Evolutionary conservation across 53 echinoderm and acorn worm genomes (phyloP).

Genomic region (Apostichopus leukothele): DNA sequence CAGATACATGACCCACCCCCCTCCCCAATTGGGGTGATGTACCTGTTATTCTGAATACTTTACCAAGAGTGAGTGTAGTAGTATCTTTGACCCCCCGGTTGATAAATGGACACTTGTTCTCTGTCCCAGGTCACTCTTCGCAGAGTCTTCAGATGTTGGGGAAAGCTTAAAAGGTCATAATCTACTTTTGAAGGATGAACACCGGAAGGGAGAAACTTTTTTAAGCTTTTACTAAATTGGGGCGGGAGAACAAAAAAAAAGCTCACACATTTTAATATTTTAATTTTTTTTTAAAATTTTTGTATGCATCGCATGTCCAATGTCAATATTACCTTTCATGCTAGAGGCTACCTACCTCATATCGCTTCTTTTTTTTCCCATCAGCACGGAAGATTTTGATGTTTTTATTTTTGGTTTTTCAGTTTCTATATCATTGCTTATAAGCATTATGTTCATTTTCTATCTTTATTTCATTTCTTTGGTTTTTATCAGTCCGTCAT

Average conservation of each 20-base stretch:
- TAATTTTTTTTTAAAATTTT: constrained; percentile 20
- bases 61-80: too few species aligned
- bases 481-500: constrained; percentile 22
- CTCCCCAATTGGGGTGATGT: too few species aligned
- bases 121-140: constrained; percentile 33
- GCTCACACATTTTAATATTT: constrained; percentile 11
- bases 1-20: too few species aligned
- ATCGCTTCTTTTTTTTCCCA: background rate
- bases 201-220: background rate
- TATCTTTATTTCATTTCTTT: constrained; percentile 15
- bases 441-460: background rate
- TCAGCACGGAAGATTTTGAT: constrained; percentile 7
- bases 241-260: constrained; percentile 1
- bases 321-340: background rate
- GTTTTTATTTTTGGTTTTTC: background rate
- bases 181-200: background rate
- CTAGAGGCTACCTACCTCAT: background rate
- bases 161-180: constrained; percentile 21
- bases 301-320: background rate
- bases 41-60: too few species aligned
- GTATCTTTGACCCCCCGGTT: background rate
- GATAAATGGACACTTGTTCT: constrained; percentile 24
- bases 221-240: background rate
- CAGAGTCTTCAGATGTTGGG: constrained; percentile 26
- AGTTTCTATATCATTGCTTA: background rate